Base-by-base conservation (phyloP, 2,113 vertebrate genomes). In the Megaleporinus macrocephalus region DNA sequence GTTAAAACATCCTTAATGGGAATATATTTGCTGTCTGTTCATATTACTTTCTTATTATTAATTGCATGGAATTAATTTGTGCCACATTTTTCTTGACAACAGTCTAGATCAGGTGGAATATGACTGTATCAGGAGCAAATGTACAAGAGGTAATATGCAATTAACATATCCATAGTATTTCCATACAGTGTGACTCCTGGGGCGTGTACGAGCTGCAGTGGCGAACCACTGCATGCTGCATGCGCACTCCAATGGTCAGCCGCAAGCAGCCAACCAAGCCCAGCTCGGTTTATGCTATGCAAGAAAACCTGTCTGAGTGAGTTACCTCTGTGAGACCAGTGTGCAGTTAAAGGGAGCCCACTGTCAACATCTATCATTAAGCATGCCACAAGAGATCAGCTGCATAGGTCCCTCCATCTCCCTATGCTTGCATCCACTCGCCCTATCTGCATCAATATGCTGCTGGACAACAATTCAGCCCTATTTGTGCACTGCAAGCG, bases 281-380 rank as follows among this genome's bases (percentile, higher is more conserved):
- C 55, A 47, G 27, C 76, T 68, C n/a, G 76, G 22, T 70, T 74
- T 27, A 75, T 80, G 47, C 70, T n/a, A 68, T 65, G 80, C 66
- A 72, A 55, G 65, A 76, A 61, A 76, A 76, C 72, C 73, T 76
- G 72, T 76, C 76, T 79, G 10, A 57, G 72, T 74, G 61, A 72
- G 76, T 82, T 85, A 82, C 72, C 73, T 80, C 69, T 72, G 72
- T 76, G 66, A 76, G 80, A n/a, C 29, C 80, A 75, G 65, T 47
- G 18, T 11, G 36, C 73, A 79, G 82, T 71, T 79, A 76, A 79
- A 73, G 72, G 63, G 80, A 78, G 41, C 49, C 62, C 20, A 57
- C 75, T 75, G 80, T 79, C 79, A 63, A 73, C 44, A 71, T 76
- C 72, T 47, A 79, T 85, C 63, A 78, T 61, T 61, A 78, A 57